phyloP scores from a whole-genome alignment of 37 sponge, comb jelly and placozoan species.

The Aplysina aerophoba region DNA sequence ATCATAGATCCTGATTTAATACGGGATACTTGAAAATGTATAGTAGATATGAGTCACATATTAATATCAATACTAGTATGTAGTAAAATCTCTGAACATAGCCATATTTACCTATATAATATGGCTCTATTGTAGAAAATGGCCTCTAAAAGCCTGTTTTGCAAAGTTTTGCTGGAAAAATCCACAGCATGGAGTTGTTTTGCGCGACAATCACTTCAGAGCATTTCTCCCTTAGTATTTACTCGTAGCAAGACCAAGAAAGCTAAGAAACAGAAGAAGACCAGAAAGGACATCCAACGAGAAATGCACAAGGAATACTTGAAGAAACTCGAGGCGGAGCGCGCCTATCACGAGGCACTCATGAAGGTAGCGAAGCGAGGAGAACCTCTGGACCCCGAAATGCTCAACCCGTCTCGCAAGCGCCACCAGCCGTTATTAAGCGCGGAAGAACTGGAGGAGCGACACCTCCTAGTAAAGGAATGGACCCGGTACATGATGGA shows the following conservation, averaged over 20 bases:
- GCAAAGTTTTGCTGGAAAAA: no score
- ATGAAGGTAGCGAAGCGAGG: slow-evolving; percentile 66
- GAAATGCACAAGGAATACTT: slow-evolving; percentile 55
- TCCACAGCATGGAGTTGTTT: no score
- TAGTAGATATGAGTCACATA: no score
- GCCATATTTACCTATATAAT: no score
- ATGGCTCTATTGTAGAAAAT: no score
- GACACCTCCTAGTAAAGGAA: slow-evolving; percentile 69
- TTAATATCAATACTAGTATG: no score
- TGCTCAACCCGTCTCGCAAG: slow-evolving; percentile 84
- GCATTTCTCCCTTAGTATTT: not conserved
- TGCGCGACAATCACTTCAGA: no score
- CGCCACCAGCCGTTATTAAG: slow-evolving; percentile 35
- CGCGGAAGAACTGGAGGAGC: slow-evolving; percentile 62
- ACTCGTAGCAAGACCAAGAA: slow-evolving; percentile 47
- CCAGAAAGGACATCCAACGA: slow-evolving; percentile 40
- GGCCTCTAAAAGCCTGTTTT: no score
- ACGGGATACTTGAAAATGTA: no score
- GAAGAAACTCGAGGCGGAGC: slow-evolving; percentile 55
- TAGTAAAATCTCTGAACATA: no score
- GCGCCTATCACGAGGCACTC: slow-evolving; percentile 44
- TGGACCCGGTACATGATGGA: slow-evolving; percentile 72
- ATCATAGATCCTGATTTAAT: no score
- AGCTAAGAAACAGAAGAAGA: slow-evolving; percentile 39
- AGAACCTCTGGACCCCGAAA: slow-evolving; percentile 87